These are phyloP conservation scores for Rhamnusium bicolor DNA, from an alignment of 2,888 invertebrate species.

Conservation along the genomic window DNA sequence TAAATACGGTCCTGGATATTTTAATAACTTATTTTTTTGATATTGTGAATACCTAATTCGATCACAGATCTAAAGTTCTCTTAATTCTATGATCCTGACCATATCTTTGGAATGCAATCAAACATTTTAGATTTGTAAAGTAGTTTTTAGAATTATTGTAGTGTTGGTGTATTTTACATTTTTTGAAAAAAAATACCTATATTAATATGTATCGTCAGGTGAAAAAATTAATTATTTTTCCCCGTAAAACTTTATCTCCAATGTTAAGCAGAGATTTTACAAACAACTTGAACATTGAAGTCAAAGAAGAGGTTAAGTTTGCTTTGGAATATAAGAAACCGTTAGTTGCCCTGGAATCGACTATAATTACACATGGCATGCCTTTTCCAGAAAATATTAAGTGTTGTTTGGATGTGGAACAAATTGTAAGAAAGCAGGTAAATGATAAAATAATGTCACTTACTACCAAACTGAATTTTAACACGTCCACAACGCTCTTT, in stretches of 20 bases:
- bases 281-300: slow-evolving; percentile 31
- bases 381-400: slow-evolving; percentile 92
- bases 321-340: slow-evolving; percentile 80
- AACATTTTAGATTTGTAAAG: background rate
- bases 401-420: slow-evolving; percentile 88
- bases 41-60: too few relatives aligned
- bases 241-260: background rate
- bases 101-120: background rate
- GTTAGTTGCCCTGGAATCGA: slow-evolving; percentile 96
- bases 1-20: background rate
- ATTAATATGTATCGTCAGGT: slow-evolving; percentile 10
- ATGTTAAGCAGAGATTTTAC: slow-evolving; percentile 8
- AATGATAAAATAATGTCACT: too few relatives aligned
- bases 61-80: too few relatives aligned
- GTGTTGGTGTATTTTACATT: background rate
- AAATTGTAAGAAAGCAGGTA: slow-evolving; percentile 81
- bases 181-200: background rate
- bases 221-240: background rate
- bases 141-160: background rate
- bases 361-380: slow-evolving; percentile 99
- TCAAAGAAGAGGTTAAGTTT: slow-evolving; percentile 76
- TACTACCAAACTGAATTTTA: too few relatives aligned
- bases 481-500: too few relatives aligned
- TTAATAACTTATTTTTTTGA: too few relatives aligned
- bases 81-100: too few relatives aligned